Evolutionary conservation across 2,888 invertebrate species (phyloP).

Genomic region (Gonocerus acuteangulatus): DNA sequence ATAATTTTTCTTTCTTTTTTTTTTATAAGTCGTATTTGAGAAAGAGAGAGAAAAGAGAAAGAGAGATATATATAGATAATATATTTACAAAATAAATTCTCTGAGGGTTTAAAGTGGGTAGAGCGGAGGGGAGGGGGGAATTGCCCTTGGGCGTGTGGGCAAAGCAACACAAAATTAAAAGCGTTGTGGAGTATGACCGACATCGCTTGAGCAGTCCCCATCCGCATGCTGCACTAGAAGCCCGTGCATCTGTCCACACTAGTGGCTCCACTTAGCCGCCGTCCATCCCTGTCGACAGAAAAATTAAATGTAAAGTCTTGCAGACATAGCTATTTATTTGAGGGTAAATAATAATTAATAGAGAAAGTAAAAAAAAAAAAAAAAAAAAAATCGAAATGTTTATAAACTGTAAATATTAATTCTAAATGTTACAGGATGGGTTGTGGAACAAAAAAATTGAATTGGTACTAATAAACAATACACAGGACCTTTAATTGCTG

Average conservation of each 20-base stretch:
- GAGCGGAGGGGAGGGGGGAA: conserved; percentile 4
- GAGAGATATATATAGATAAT: conserved; percentile 22
- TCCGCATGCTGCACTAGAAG: conserved; percentile 6
- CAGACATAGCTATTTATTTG: not conserved
- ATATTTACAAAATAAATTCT: conserved; percentile 21
- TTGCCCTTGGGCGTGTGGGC: conserved; percentile 24
- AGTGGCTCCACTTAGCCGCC: conserved; percentile 47
- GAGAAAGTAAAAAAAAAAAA: no score
- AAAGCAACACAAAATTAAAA: conserved; percentile 23
- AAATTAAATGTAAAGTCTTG: not conserved
- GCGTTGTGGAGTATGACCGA: conserved; percentile 16
- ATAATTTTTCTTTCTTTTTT: conserved; percentile 1
- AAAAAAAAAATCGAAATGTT: not conserved
- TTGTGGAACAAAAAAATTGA: no score
- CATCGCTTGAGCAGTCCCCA: conserved; percentile 20
- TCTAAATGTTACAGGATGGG: no score
- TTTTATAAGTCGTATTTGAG: conserved; percentile 23
- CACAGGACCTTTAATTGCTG: no score
- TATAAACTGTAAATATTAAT: not conserved
- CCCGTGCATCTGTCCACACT: conserved; percentile 7
- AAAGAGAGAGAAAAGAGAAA: conserved; percentile 15
- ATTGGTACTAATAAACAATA: no score
- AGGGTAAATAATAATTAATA: not conserved
- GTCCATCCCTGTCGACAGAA: conserved; percentile 47
- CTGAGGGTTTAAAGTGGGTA: conserved; percentile 6